Base-by-base conservation (phyloP, 2,888 invertebrate genomes). In the Idaea aversata region DNA sequence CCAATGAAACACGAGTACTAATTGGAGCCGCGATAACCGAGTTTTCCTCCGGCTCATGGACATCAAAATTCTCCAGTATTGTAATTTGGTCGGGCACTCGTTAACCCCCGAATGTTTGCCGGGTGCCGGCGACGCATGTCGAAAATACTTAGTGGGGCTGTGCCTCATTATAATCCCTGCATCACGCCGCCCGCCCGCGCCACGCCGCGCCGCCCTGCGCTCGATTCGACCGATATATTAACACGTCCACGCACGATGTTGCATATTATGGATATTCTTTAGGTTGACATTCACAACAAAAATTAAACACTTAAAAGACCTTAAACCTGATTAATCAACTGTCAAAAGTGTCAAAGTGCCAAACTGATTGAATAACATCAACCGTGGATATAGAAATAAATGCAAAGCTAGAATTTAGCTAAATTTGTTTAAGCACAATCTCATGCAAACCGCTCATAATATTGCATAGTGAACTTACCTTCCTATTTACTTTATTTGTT, bases 121-220 rank as follows among this genome's bases (percentile, higher is more conserved):
- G 92, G 90, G 91, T 86, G 92, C 88, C 88, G 89, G 88, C 89
- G 85, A 91, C 91, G 92, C 92, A 93, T 93, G 93, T 91, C 91
- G 88, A 91, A 91, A 91, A 93, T 93, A 88, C 92, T 93, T 92
- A 90, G 90, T 90, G 91, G 91, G 91, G 90, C 86, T 83, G 86
- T 83, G 84, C 87, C 91, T 92, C 92, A 93, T 93, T 92, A 93
- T 91, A 91, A 91, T 90, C 90, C 90, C 85, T 81, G 84, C 88
- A 84, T 79, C 84, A 82, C 86, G 68, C 75, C 75, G 75, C 77
- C 77, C 73, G 79, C 85, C 85, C 82, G 77, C 78, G 73, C 47
- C 47, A 47, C 47, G 47, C 47, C 47, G 47, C 47, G 13, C 74
- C 72, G 71, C 72, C 72, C 76, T 75, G 74, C 72, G 67, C 75